Evolutionary conservation across 2,888 invertebrate species (phyloP), one percentile per base, ranked within the genome.

Genomic region (Cephus pulcher): DNA sequence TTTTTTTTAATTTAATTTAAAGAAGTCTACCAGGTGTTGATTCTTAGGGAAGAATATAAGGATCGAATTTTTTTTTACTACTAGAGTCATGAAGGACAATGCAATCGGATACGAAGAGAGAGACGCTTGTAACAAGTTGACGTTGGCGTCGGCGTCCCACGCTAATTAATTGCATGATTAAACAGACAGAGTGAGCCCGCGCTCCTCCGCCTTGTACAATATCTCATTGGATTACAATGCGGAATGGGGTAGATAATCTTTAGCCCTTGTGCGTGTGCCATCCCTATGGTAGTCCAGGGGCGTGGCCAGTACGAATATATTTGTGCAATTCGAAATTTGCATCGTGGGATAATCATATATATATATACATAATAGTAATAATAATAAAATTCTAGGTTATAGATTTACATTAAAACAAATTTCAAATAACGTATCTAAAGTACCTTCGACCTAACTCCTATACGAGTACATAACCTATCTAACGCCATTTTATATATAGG

Each of bases 241-340:
- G 82, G 81, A 84, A 81, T 81, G 76, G 83, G 83, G 82, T 81
- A 84, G 84, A 84, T 84, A 84, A 84, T 84, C 84, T 84, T 84
- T 84, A 83, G 76, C 81, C 80, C 83, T 81, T 83, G 82, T 78
- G 77, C 30, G 78, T 76, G 76, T 80, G 33, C 71, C 33, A 71
- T 33, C 71, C 33, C 33, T 32, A 71, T 33, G 32, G 71, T 71
- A 71, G 71, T 71, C 71, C 71, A 71, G 71, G 71, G 71, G 71
- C 71, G 71, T 71, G 71, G 71, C 71, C 33, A 32, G 71, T 71
- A 15, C 12, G 71, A 32, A 71, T 32, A 33, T 71, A 71, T 71
- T 71, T 4, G 71, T 15, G 71, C 71, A 12, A 23, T 9, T 56
- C 56, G 23, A 56, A 56, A 56, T 56, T 56, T 56, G 56, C 56